phyloP scores from a whole-genome alignment of 2,113 vertebrate species.

The Willisornis vidua region DNA sequence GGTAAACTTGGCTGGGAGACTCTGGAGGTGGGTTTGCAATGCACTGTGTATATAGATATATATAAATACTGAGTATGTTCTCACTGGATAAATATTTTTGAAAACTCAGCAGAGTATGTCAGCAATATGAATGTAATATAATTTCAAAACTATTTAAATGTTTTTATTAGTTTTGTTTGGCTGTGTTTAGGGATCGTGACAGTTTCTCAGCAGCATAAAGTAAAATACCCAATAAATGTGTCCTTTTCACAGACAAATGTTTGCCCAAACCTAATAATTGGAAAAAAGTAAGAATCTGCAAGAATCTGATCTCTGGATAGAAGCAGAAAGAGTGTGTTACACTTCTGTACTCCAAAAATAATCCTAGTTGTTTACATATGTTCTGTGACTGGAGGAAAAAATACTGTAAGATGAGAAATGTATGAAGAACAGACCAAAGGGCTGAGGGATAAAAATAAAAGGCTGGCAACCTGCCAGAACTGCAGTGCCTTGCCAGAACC shows the following conservation, averaged over 20 bases:
- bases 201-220: not conserved
- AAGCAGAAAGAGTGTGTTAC: not conserved
- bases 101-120: not conserved
- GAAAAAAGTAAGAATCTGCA: not conserved
- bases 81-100: not conserved
- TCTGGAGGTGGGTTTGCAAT: not conserved
- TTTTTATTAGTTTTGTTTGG: not conserved
- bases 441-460: constrained; percentile 17
- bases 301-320: not conserved
- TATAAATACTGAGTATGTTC: not conserved
- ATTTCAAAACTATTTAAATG: not conserved
- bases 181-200: not conserved
- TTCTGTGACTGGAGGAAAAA: not conserved
- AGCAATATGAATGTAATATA: not conserved
- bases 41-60: no score
- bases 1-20: not conserved
- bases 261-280: not conserved
- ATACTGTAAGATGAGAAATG: constrained; percentile 1
- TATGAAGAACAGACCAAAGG: constrained; percentile 3
- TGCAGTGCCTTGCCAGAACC: not conserved
- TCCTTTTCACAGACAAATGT: not conserved
- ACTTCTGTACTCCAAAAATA: constrained; percentile 27
- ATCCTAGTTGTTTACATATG: constrained; percentile 19
- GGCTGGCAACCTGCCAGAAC: not conserved
- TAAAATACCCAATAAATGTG: not conserved